These are phyloP conservation scores for Rhysida immarginata DNA, from an alignment of 1,140 invertebrate species.

Conservation along the genomic window DNA sequence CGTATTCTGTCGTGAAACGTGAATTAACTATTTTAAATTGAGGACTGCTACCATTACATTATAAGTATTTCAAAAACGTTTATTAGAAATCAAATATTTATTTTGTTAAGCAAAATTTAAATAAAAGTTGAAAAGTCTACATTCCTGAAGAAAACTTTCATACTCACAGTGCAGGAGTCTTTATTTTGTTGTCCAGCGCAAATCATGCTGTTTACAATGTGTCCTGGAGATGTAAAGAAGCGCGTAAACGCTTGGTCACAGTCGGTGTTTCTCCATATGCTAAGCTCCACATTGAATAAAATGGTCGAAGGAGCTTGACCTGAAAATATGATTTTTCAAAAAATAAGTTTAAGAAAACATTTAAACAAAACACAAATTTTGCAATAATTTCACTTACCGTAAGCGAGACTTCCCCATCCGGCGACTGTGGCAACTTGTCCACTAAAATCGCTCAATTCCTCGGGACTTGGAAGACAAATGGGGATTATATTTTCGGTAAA, in stretches of 20 bases:
- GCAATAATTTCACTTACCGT: neutral
- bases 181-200: conserved; percentile 46
- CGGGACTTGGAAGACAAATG: conserved; percentile 44
- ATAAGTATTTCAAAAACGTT: too few relatives aligned
- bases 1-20: too few relatives aligned
- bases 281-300: conserved; percentile 41
- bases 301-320: conserved; percentile 37
- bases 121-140: too few relatives aligned
- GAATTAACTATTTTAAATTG: too few relatives aligned
- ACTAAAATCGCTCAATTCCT: conserved; percentile 33
- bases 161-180: conserved; percentile 44
- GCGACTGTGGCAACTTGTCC: conserved; percentile 51
- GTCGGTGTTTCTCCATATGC: conserved; percentile 35
- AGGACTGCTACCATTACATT: too few relatives aligned
- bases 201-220: conserved; percentile 38
- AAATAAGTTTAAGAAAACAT: too few relatives aligned
- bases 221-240: conserved; percentile 7
- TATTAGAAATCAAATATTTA: too few relatives aligned
- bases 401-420: conserved; percentile 51
- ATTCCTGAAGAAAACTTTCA: neutral
- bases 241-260: conserved; percentile 29
- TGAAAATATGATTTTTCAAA: neutral
- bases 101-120: too few relatives aligned
- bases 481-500: conserved; percentile 41
- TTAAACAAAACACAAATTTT: too few relatives aligned